Percentiles rank a stretch among this genome's conserved stretches.
Conservation (phyloP, 2,797 vertebrate species). For the Acanthurus lineatus region DNA sequence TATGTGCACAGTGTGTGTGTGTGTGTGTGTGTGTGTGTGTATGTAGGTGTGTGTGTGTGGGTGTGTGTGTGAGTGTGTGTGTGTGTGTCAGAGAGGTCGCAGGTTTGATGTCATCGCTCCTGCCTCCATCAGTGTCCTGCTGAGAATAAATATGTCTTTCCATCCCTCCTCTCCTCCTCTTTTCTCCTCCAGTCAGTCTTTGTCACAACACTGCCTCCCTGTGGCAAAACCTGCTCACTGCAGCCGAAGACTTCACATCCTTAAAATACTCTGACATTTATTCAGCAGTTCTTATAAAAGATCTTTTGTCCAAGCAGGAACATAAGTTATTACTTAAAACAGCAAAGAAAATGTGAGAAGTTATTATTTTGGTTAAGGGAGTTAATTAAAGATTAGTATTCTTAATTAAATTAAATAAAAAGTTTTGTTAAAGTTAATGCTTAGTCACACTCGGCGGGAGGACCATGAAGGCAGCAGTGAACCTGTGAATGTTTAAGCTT, state of each 20-base stretch:
- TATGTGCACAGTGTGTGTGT: background rate
- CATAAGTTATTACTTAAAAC: too few species aligned
- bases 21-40: constrained; percentile 3
- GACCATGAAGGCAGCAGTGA: background rate
- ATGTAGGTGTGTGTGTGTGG: background rate
- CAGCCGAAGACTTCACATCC: background rate
- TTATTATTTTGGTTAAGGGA: background rate
- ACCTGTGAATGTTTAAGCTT: background rate
- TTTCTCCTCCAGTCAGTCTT: background rate
- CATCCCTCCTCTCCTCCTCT: background rate
- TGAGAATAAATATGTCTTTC: constrained; percentile 8
- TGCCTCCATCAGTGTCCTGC: constrained; percentile 33
- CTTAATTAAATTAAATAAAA: constrained; percentile 6
- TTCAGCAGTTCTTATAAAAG: background rate
- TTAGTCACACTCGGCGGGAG: constrained; percentile 18
- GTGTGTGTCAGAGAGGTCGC: constrained; percentile 25
- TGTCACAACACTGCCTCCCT: constrained; percentile 44
- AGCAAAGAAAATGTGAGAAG: background rate
- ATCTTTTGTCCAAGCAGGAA: background rate
- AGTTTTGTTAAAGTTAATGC: constrained; percentile 16
- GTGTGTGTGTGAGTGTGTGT: background rate
- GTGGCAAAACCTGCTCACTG: constrained; percentile 42
- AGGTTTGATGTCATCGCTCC: constrained; percentile 21
- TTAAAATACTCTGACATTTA: too few species aligned
- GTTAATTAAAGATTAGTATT: constrained; percentile 7